These are phyloP conservation scores for Nematostella vectensis DNA, from an alignment of 92 coral and sea anemone genomes.

Conservation along the genomic window DNA sequence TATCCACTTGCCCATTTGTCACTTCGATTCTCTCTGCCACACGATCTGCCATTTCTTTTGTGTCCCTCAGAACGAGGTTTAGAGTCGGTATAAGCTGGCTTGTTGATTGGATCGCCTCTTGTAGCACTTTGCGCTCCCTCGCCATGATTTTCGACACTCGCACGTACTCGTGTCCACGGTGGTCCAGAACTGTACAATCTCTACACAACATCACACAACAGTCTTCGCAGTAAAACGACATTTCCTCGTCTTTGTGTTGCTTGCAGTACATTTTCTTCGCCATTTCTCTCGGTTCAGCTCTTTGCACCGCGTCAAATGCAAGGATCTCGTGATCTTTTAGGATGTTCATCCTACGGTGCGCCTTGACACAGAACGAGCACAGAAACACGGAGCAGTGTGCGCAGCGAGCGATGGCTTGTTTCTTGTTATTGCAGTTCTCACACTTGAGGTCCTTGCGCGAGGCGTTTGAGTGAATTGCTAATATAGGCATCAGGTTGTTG, in stretches of 20 bases:
- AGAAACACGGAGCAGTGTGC: conserved; percentile 15
- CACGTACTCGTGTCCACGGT: conserved; percentile 14
- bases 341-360: conserved; percentile 18
- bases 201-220: conserved; percentile 12
- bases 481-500: conserved; percentile 21
- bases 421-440: conserved; percentile 22
- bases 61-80: conserved; percentile 9
- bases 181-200: conserved; percentile 24
- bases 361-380: conserved; percentile 17
- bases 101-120: conserved; percentile 15
- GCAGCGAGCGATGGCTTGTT: conserved; percentile 11
- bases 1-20: conserved; percentile 23
- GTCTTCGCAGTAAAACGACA: conserved; percentile 11
- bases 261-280: conserved; percentile 17
- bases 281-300: conserved; percentile 17
- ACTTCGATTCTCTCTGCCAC: conserved; percentile 10
- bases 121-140: conserved; percentile 18
- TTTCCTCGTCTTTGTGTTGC: conserved; percentile 8
- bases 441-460: conserved; percentile 8
- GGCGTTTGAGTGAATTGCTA: conserved; percentile 7
- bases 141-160: conserved; percentile 4
- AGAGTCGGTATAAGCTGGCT: conserved; percentile 17
- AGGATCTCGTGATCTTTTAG: conserved; percentile 13
- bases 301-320: conserved; percentile 5
- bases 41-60: conserved; percentile 13